Base-by-base conservation (phyloP, 2,113 vertebrate species). In the Ovis canadensis region DNA sequence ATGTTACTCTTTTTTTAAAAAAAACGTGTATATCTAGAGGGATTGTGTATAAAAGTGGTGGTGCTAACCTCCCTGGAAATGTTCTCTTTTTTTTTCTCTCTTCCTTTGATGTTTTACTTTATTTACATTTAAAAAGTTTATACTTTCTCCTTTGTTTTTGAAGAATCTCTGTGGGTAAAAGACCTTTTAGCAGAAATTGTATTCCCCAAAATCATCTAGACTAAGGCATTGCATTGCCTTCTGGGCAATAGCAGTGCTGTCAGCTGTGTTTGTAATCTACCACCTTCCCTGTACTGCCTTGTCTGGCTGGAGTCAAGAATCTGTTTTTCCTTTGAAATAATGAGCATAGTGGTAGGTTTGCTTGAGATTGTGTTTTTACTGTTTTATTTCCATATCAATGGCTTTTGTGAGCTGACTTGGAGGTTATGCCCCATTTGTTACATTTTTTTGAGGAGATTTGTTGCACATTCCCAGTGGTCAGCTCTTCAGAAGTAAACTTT, bases 321-420 rank as follows among this genome's bases (percentile, higher is more conserved):
- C n/a, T 48, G 67, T 94, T 93, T 96, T 97, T 62, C 78, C 91
- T 96, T 81, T 81, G 45, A 95, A 80, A 54, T 92, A 85, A 90
- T 88, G 55, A 88, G n/a, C 14, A 95, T 36, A 85, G 62, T 59
- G 12, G 1, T 93, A 77, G 33, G 21, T 86, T 91, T 97, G 59
- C 15, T 86, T 94, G 64, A 91, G 23, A 67, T 87, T 97, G 25
- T 96, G 31, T 88, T 23, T 4, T 74, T 96, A 71, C 40, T 94
- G 82, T 91, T 98, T 94, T 93, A 74, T 90, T 96, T 96, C 93
- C 59, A 21, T 50, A 74, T 82, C 6, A 77, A 10, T 96, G 80
- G 19, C 17, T 92, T 95, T 94, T 82, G 8, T 84, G 40, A 81
- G 19, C 45, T 95, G 21, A 95, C 25, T 7, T 97, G n/a, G 57